A percentile compares a stretch with the other conserved stretches of the same genome.
These are phyloP conservation scores for Epistrophella euchroma DNA, from an alignment of 2,888 invertebrate genomes.

Conservation along the genomic window DNA sequence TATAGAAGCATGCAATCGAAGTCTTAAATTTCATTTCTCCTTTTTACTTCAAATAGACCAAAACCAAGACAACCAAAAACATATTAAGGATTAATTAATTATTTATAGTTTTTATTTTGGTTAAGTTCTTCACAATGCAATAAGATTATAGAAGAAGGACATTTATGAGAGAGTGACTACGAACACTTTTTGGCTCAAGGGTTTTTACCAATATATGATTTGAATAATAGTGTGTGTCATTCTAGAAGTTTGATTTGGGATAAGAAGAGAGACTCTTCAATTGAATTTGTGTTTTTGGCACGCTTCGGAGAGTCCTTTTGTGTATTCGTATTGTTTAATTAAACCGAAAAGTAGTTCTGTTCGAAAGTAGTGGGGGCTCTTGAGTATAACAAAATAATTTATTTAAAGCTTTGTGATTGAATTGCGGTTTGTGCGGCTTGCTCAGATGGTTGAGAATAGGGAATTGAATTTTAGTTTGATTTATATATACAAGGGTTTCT, in stretches of 20 bases:
- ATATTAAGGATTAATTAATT: constrained; percentile 68
- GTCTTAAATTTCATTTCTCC: neutral
- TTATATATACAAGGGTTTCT: constrained; percentile 5
- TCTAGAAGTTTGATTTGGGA: constrained; percentile 34
- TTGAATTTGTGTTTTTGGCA: constrained; percentile 66
- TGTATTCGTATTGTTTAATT: constrained; percentile 39
- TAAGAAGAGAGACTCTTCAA: constrained; percentile 35
- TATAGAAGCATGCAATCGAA: constrained; percentile 15
- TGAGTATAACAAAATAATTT: constrained; percentile 44
- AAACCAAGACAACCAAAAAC: constrained; percentile 31
- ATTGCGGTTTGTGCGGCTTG: constrained; percentile 5
- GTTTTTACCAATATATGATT: neutral
- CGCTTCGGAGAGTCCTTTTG: constrained; percentile 30
- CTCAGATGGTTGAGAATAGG: constrained; percentile 1
- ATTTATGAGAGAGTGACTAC: constrained; percentile 19
- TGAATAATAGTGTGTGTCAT: constrained; percentile 7
- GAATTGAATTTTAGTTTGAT: constrained; percentile 32
- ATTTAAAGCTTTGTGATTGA: constrained; percentile 43
- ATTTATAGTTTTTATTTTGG: constrained; percentile 62
- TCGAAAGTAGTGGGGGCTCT: constrained; percentile 17
- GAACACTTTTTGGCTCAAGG: constrained; percentile 20
- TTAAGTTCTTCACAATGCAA: neutral
- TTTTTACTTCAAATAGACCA: constrained; percentile 30
- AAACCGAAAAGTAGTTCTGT: constrained; percentile 9
- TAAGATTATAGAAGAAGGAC: neutral